Base-by-base conservation (phyloP, 2,797 vertebrate species). In the Esox lucius region DNA sequence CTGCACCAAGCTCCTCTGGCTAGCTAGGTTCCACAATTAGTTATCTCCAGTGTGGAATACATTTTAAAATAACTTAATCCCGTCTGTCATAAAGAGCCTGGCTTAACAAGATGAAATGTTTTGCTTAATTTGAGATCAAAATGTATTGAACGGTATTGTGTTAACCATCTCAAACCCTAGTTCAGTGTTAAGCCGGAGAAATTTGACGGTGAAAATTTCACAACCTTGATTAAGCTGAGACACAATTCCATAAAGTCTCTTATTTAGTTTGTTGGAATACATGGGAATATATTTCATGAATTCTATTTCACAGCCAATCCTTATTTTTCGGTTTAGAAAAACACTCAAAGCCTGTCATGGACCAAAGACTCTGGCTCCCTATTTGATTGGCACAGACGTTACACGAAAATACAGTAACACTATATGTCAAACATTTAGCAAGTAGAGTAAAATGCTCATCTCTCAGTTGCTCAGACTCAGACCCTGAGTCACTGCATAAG, bases 401-500 rank as follows among this genome's bases (percentile, higher is more conserved):
- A 61, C 24, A 24, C 11, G 9, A 22, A 70, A 46, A 26, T 51
- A 46, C 16, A 49, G n/a, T 8, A 49, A 51, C 8, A 70, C 4
- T 31, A 3, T 61, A 7, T 33, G 15, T 56, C 31, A 73, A 39
- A 31, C 72, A 78, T 5, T 16, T 39, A 62, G 68, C 33, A 72
- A 71, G 67, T 22, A 48, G 67, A 68, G 64, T 70, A 13, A 11
- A 24, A 75, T 24, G 70, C 49, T 73, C 46, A 79, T 65, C 72
- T 17, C 42, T 74, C 74, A 59, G 59, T 53, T 39, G 56, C 31
- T 28, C 31, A 77, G 73, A 78, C 68, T 68, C 8, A 62, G 67
- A 74, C 12, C 73, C 12, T 28, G 74, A 78, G 75, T 75, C 77
- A 39, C 78, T 73, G 62, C 72, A 53, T 59, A 78, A 77, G 66